A percentile compares a stretch with the other conserved stretches of the same genome.
phyloP scores from a whole-genome alignment of 2,113 vertebrate species.

The Montifringilla adamsi region DNA sequence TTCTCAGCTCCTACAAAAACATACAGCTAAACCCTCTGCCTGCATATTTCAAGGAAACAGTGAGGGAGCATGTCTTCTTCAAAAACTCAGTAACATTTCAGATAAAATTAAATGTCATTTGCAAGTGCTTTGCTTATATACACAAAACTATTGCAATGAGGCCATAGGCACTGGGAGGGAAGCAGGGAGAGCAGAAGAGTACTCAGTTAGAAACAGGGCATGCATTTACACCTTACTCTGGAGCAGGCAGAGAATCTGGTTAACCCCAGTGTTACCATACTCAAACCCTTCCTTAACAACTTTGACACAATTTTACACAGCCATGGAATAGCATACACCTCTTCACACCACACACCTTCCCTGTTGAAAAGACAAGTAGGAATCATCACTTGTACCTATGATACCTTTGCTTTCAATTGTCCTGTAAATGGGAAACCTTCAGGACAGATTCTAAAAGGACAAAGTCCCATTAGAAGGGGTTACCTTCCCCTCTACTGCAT shows the following conservation, averaged over 20 bases:
- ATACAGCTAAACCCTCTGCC: neutral
- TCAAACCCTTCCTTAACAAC: neutral
- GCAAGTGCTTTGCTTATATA: neutral
- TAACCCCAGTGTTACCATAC: neutral
- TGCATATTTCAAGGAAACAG: neutral
- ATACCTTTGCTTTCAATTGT: neutral
- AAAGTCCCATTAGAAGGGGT: neutral
- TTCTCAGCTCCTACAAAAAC: neutral
- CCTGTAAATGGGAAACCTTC: neutral
- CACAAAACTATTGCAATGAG: neutral
- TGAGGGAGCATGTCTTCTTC: neutral
- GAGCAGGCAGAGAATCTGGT: neutral
- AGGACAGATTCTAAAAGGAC: neutral
- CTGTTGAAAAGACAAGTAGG: neutral
- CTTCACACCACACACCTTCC: neutral
- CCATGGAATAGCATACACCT: fast-evolving
- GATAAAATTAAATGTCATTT: neutral
- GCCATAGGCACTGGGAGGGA: neutral
- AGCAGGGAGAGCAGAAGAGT: neutral
- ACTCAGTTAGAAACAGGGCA: neutral
- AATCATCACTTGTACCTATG: neutral
- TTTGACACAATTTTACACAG: neutral
- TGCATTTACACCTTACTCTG: neutral
- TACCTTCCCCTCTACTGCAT: neutral
- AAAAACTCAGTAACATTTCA: neutral